phyloP scores from a whole-genome alignment of 2,113 vertebrate genomes.

The Scomber japonicus region DNA sequence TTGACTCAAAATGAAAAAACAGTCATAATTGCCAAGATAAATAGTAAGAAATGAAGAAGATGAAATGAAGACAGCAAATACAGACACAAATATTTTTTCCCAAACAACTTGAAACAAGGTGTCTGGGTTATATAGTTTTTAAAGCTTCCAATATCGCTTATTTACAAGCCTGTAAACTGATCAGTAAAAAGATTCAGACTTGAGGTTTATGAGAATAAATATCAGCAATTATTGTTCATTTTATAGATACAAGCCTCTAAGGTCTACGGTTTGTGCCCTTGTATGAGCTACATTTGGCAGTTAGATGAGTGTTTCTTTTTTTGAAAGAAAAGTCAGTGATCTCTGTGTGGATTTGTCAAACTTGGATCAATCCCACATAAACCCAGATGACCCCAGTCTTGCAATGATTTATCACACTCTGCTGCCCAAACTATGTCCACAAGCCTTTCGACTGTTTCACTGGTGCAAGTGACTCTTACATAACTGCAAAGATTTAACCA shows the following conservation, averaged over 20 bases:
- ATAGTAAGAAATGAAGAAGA: conserved; percentile 40
- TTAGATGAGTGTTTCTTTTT: conserved; percentile 15
- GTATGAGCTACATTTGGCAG: conserved; percentile 46
- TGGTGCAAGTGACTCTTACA: conserved; percentile 58
- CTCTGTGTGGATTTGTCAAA: conserved; percentile 64
- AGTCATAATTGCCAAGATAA: conserved; percentile 57
- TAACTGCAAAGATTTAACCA: conserved; percentile 64
- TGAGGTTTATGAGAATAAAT: conserved; percentile 19
- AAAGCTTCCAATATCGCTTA: conserved; percentile 11
- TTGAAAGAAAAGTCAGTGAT: conserved; percentile 44
- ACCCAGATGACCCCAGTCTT: conserved; percentile 67
- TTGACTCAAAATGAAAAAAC: conserved; percentile 45
- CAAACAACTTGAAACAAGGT: conserved; percentile 27
- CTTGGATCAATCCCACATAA: conserved; percentile 64
- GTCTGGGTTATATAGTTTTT: conserved; percentile 20
- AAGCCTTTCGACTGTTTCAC: conserved; percentile 33
- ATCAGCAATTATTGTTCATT: conserved; percentile 8
- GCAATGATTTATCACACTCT: conserved; percentile 61
- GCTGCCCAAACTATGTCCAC: conserved; percentile 60
- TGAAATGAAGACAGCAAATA: conserved; percentile 38
- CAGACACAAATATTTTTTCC: conserved; percentile 16
- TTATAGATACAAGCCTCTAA: conserved; percentile 20
- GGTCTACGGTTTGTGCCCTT: conserved; percentile 14
- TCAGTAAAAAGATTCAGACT: conserved; percentile 1
- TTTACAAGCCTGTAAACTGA: conserved; percentile 39